Conservation (phyloP, 2,113 vertebrate species). For the Lepidothrix coronata region DNA sequence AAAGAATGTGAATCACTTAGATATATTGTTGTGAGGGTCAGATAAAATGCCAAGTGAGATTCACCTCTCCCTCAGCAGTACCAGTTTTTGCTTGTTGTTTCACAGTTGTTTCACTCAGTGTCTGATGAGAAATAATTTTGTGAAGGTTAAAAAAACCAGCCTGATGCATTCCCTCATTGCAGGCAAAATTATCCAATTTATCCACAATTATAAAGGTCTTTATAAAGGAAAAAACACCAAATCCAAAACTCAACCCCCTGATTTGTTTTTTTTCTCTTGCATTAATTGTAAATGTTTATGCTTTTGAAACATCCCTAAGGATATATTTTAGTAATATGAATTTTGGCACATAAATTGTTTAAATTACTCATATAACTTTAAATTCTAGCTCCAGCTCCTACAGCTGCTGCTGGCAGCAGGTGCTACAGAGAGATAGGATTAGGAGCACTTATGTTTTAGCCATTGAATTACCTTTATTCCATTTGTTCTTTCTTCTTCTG, state of each 20-base stretch:
- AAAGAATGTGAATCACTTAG: not conserved
- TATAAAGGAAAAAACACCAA: not conserved
- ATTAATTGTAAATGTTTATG: not conserved
- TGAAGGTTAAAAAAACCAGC: not conserved
- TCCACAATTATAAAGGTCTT: not conserved
- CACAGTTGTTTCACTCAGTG: not conserved
- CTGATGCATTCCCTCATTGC: not conserved
- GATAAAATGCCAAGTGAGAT: not conserved
- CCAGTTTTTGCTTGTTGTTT: not conserved
- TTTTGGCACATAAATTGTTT: not conserved
- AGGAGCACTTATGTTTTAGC: not conserved
- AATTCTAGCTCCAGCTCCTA: not conserved
- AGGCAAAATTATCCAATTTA: not conserved
- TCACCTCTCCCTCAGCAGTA: not conserved
- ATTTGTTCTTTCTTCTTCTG: not conserved
- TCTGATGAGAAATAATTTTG: not conserved
- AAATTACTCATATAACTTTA: not conserved
- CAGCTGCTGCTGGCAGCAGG: not conserved
- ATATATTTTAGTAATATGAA: not conserved
- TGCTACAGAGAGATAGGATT: not conserved
- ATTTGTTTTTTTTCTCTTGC: not conserved
- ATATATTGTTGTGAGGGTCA: not conserved
- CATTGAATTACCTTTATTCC: not conserved
- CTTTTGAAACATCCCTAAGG: not conserved
- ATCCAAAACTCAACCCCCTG: rapidly evolving